phyloP scores from a whole-genome alignment of 2,888 invertebrate genomes.

The Scaptomyza caliginosa region DNA sequence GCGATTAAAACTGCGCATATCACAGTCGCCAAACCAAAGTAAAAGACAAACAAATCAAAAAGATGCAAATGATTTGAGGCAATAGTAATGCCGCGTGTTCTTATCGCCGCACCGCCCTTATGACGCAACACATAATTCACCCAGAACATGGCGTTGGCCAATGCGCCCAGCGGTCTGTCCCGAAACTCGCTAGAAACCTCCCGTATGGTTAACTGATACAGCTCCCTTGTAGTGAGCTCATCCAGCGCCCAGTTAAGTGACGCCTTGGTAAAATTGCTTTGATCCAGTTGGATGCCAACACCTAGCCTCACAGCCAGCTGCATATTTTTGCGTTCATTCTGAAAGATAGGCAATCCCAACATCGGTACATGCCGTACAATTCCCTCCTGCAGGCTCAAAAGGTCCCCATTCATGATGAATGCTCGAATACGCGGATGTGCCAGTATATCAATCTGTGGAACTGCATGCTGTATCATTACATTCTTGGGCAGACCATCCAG shows the following conservation, averaged over 20 bases:
- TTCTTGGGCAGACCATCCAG: conserved; percentile 82
- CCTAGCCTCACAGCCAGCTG: conserved; percentile 74
- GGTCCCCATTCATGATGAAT: conserved; percentile 84
- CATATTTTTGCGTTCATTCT: conserved; percentile 83
- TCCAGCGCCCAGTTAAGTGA: conserved; percentile 82
- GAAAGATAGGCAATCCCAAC: conserved; percentile 83
- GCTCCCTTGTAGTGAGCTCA: conserved; percentile 78
- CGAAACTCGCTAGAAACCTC: conserved; percentile 81
- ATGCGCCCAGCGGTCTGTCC: conserved; percentile 82
- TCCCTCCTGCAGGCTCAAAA: conserved; percentile 83
- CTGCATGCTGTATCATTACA: conserved; percentile 84
- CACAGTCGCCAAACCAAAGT: conserved; percentile 63
- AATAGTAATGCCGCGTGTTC: conserved; percentile 77
- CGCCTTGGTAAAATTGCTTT: conserved; percentile 76
- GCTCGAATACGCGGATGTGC: conserved; percentile 84
- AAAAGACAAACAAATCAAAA: conserved; percentile 83
- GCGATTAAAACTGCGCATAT: conserved; percentile 43
- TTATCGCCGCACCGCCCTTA: conserved; percentile 81
- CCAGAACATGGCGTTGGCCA: conserved; percentile 84
- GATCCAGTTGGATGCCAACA: conserved; percentile 78
- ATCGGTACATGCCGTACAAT: conserved; percentile 84
- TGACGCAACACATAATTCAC: conserved; percentile 83
- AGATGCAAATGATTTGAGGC: conserved; percentile 81
- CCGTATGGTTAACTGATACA: conserved; percentile 80
- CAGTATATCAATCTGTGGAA: conserved; percentile 85